Conservation (phyloP, 2,888 invertebrate genomes). For the Dryobotodes eremita region DNA sequence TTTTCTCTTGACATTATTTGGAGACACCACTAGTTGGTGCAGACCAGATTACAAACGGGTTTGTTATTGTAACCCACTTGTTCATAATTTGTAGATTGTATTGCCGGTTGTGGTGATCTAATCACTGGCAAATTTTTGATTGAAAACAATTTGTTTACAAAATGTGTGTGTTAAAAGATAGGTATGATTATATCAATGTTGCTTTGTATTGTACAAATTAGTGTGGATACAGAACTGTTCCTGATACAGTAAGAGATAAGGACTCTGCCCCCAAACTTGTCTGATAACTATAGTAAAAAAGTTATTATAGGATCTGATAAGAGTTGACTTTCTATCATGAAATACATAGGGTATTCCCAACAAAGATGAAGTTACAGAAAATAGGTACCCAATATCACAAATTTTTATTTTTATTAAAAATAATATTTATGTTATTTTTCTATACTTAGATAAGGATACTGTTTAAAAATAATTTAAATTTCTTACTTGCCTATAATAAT, state of each 20-base stretch:
- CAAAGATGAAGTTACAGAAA: neutral
- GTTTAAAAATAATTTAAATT: neutral
- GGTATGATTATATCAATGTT: slow-evolving; percentile 1
- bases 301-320: slow-evolving; percentile 16
- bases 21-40: slow-evolving; percentile 17
- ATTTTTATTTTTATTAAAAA: neutral
- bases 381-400: neutral
- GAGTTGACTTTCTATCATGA: neutral
- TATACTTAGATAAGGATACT: neutral
- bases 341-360: neutral
- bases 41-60: slow-evolving; percentile 48
- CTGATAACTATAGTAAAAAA: slow-evolving; percentile 19
- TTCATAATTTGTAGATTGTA: slow-evolving; percentile 58
- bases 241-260: slow-evolving; percentile 45
- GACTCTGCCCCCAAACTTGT: slow-evolving; percentile 33
- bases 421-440: neutral
- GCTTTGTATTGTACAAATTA: slow-evolving; percentile 14
- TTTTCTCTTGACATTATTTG: slow-evolving; percentile 15
- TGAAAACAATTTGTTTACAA: slow-evolving; percentile 10
- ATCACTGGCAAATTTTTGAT: slow-evolving; percentile 15
- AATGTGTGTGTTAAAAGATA: neutral
- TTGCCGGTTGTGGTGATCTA: slow-evolving; percentile 63
- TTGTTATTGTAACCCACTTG: slow-evolving; percentile 73
- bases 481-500: neutral
- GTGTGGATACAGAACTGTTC: slow-evolving; percentile 24